Evolutionary conservation across 1,140 invertebrate genomes (phyloP), one percentile per base, ranked within the genome.

Genomic region (Oryzaephilus surinamensis): DNA sequence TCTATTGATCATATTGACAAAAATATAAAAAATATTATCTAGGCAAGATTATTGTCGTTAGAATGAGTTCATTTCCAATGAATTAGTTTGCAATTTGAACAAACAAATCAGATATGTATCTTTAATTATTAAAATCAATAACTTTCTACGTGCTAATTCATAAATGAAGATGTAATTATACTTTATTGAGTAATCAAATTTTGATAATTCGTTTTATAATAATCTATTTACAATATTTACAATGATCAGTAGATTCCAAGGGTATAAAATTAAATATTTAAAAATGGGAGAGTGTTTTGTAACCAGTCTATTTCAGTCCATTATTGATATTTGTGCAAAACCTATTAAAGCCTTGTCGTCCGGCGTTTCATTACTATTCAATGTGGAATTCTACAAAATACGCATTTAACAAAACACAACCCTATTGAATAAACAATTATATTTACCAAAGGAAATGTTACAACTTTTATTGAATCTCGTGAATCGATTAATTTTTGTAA

Each of bases 311-410:
- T 53, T 67, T 44, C 70, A 90, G 68, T 90, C 85, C 12, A 81
- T 81, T 57, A 93, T 82, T 23, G 92, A 93, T 50, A 98, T 82
- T 69, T 97, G 92, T 60, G 95, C 95, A 74, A 86, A 97, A 53
- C 94, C 95, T 57, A 96, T 79, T 40, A 98, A 70, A 6, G 90
- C 83, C 51, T 92, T 90, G 60, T 97, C 93, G 66, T 97, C 93
- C 11, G 86, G 78, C 14, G 82, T 74, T 73, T 95, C 90, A 54
- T 82, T 84, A 13, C 74, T 71, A 43, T 77, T 79, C 48, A 78
- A 75, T 30, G 80, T 81, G 20, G 87, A 88, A 65, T 81, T 90
- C 86, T 91, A 67, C 38, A 75, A 75, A 54, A 50, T 54, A 55
- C 45, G 19, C 17, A 19, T 3, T 19, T 33, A 7, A 40, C 27